Evolutionary conservation across 2,888 invertebrate species (phyloP), one percentile per base, ranked within the genome.

Genomic region (Phengaris alcon): DNA sequence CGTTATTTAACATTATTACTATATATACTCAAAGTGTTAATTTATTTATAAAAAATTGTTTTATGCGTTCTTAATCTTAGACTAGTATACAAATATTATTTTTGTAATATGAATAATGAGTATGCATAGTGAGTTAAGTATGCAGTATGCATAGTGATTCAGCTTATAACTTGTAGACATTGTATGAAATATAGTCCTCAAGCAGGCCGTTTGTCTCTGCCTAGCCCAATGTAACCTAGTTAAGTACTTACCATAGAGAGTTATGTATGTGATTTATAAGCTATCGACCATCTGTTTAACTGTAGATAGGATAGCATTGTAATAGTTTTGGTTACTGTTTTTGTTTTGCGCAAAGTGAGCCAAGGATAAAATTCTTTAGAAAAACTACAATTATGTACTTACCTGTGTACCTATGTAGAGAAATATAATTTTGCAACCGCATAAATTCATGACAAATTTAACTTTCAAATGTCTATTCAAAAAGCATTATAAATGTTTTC

Each of bases 121-220:
- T 68, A 44, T 68, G 68, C 75, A 70, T 80, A 79, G 79, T 79
- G 79, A 82, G 79, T 79, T 69, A 57, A 22, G 52, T 44, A 54
- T 68, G 79, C 52, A 52, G 9, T 76, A 77, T 80, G 78, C 79
- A 79, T 80, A 79, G 79, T 79, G 79, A 82, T 78, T 79, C 79
- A 79, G 77, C 77, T 75, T 78, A 78, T 78, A 78, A 79, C 79
- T 80, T 80, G 80, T 81, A 81, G 81, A 82, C 82, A 79, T 80
- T 80, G 78, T 80, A 81, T 83, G 82, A 83, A 80, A 81, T 82
- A 82, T 80, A 80, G 79, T 80, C 77, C 79, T 80, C 81, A 81
- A 78, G 79, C 78, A 78, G 76, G 79, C 80, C 80, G 77, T 82
- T 80, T 80, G 79, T 83, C 82, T 80, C 81, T 79, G 80, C 78